Evolutionary conservation across 1,140 invertebrate species (phyloP).

Genomic region (Capitella teleta): DNA sequence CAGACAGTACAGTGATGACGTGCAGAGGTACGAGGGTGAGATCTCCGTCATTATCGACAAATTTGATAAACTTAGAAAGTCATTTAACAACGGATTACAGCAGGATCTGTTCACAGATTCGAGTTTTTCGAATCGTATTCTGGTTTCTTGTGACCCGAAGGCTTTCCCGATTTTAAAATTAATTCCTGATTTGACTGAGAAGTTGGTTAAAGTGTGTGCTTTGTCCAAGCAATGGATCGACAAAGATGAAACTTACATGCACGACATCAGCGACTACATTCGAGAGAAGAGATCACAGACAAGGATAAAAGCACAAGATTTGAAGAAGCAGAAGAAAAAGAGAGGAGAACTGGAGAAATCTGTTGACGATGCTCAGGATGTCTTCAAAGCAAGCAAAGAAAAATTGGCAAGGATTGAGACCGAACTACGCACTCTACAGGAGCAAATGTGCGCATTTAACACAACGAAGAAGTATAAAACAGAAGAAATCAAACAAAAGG

Average conservation of each 20-base stretch:
- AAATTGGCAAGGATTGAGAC: slow-evolving; percentile 28
- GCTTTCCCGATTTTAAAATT: slow-evolving; percentile 32
- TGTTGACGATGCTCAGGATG: slow-evolving; percentile 22
- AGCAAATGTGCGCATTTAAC: slow-evolving; percentile 20
- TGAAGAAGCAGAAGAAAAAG: slow-evolving; percentile 29
- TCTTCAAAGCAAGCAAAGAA: slow-evolving; percentile 29
- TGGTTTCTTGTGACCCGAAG: slow-evolving; percentile 30
- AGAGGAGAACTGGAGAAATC: slow-evolving; percentile 27
- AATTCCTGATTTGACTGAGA: slow-evolving; percentile 26
- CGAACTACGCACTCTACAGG: slow-evolving; percentile 27
- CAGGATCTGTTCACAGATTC: slow-evolving; percentile 26
- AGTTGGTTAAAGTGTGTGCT: slow-evolving; percentile 21
- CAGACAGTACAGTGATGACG: slow-evolving; percentile 24
- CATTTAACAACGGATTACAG: slow-evolving; percentile 22
- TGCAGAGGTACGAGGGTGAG: slow-evolving; percentile 20
- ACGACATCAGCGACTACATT: slow-evolving; percentile 31
- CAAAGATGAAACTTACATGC: slow-evolving; percentile 30
- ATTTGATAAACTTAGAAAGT: slow-evolving; percentile 22
- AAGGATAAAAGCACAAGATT: slow-evolving; percentile 20
- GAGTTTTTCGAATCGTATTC: slow-evolving; percentile 22
- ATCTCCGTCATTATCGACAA: slow-evolving; percentile 20
- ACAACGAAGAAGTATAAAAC: slow-evolving; percentile 20
- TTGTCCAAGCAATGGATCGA: slow-evolving; percentile 29
- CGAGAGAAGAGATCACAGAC: slow-evolving; percentile 23
- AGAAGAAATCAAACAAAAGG: slow-evolving; percentile 30